These are phyloP conservation scores for Phaedon cochleariae DNA, from an alignment of 2,888 invertebrate genomes.

Conservation along the genomic window DNA sequence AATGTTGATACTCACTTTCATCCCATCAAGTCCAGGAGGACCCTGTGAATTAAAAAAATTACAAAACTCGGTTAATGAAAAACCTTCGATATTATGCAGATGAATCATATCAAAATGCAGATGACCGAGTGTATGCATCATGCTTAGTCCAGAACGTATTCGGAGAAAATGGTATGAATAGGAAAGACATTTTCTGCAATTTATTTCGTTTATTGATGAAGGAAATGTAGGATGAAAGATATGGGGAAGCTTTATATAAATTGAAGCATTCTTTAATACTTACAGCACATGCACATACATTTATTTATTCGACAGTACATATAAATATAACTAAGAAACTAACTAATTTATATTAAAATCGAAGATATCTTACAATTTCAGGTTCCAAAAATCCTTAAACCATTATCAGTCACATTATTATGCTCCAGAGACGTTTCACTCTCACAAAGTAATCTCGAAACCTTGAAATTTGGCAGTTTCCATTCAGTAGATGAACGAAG, in stretches of 20 bases:
- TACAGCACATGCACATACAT: slow-evolving; percentile 64
- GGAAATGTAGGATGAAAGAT: slow-evolving; percentile 18
- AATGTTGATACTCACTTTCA: slow-evolving; percentile 80
- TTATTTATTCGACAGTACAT: slow-evolving; percentile 59
- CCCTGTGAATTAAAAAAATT: slow-evolving; percentile 73
- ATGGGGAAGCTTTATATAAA: slow-evolving; percentile 40
- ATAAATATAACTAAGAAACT: slow-evolving; percentile 55
- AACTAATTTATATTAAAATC: slow-evolving; percentile 50
- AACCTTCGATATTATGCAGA: not conserved
- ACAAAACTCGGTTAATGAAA: not conserved
- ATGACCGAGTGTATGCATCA: not conserved
- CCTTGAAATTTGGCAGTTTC: not conserved
- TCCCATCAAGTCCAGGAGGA: slow-evolving; percentile 92
- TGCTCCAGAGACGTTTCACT: slow-evolving; percentile 20
- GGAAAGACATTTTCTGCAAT: too few species aligned
- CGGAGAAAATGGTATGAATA: too few species aligned
- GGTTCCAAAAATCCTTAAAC: slow-evolving; percentile 49
- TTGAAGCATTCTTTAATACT: slow-evolving; percentile 54
- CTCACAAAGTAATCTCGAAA: slow-evolving; percentile 12
- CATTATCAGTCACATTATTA: slow-evolving; percentile 56
- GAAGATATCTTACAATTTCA: slow-evolving; percentile 55
- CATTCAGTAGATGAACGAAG: too few species aligned
- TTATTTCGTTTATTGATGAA: too few species aligned
- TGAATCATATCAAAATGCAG: slow-evolving; percentile 1
- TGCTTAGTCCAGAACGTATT: too few species aligned